Conservation (phyloP, 2,113 vertebrate species). For the Heptranchias perlo region DNA sequence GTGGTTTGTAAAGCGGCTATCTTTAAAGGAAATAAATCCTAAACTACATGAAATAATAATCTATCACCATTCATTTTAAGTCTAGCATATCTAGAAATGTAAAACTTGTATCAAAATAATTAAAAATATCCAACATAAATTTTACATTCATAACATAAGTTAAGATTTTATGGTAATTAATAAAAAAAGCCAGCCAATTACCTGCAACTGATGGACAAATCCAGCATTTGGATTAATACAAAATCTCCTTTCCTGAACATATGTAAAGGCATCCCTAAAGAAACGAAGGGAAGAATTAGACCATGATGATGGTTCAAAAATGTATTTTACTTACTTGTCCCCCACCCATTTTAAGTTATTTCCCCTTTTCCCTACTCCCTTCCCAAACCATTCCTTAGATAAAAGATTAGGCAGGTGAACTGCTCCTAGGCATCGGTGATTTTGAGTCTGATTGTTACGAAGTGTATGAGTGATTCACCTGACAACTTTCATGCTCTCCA, state of each 20-base stretch:
- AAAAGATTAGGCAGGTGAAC: neutral
- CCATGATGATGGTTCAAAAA: neutral
- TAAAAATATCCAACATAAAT: neutral
- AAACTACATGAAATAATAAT: slow-evolving; percentile 15
- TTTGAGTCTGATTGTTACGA: neutral
- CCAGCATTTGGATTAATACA: slow-evolving; percentile 99
- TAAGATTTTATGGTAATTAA: neutral
- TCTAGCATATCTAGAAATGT: neutral
- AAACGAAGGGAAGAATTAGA: neutral
- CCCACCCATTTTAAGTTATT: neutral
- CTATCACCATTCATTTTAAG: neutral
- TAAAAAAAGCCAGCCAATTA: slow-evolving; percentile 47
- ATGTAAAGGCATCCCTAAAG: slow-evolving; percentile 88
- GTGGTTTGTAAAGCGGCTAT: neutral
- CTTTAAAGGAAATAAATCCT: neutral
- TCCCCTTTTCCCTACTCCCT: neutral
- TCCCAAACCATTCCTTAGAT: neutral
- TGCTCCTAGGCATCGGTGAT: neutral
- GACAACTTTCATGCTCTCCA: neutral
- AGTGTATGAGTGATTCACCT: neutral
- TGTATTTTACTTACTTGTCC: neutral
- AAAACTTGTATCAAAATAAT: neutral
- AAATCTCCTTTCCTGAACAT: slow-evolving; percentile 96
- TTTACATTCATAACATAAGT: neutral
- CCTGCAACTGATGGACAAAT: slow-evolving; percentile 98